Percentiles rank a stretch among this genome's conserved stretches.
These are phyloP conservation scores for Prenolepis imparis DNA, from an alignment of 2,888 invertebrate species.

Conservation along the genomic window DNA sequence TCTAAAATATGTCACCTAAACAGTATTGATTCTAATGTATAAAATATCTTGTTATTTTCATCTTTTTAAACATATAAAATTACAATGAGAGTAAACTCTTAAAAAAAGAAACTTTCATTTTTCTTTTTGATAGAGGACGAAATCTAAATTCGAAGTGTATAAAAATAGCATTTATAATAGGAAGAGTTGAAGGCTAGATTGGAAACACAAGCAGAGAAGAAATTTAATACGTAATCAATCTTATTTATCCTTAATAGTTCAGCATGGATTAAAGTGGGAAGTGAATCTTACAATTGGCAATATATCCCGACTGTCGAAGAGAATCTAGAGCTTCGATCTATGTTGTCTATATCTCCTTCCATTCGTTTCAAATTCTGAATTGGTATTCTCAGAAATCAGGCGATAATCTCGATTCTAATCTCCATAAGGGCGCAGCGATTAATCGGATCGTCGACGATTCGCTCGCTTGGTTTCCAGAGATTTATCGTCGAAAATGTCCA, in stretches of 20 bases:
- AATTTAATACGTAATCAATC: slow-evolving; percentile 7
- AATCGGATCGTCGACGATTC: slow-evolving; percentile 5
- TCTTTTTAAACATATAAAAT: neutral
- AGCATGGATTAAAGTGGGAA: slow-evolving; percentile 18
- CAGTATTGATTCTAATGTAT: neutral
- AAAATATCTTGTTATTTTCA: neutral
- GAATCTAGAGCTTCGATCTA: slow-evolving; percentile 10
- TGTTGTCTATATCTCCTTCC: slow-evolving; percentile 21
- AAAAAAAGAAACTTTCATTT: neutral
- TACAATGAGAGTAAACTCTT: neutral
- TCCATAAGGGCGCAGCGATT: slow-evolving; percentile 10
- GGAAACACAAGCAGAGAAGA: neutral
- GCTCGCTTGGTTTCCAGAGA: slow-evolving; percentile 30
- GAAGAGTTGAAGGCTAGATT: neutral
- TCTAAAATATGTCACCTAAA: neutral
- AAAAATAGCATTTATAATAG: neutral
- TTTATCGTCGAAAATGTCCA: slow-evolving; percentile 47
- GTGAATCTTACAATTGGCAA: neutral
- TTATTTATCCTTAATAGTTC: neutral
- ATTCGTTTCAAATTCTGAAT: slow-evolving; percentile 63
- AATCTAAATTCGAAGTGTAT: neutral
- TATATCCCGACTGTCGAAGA: slow-evolving; percentile 13
- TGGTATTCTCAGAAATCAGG: slow-evolving; percentile 35
- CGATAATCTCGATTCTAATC: slow-evolving; percentile 58
- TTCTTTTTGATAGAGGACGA: neutral